These are phyloP conservation scores for Noctua fimbriata DNA, from an alignment of 2,888 invertebrate species.

Conservation along the genomic window DNA sequence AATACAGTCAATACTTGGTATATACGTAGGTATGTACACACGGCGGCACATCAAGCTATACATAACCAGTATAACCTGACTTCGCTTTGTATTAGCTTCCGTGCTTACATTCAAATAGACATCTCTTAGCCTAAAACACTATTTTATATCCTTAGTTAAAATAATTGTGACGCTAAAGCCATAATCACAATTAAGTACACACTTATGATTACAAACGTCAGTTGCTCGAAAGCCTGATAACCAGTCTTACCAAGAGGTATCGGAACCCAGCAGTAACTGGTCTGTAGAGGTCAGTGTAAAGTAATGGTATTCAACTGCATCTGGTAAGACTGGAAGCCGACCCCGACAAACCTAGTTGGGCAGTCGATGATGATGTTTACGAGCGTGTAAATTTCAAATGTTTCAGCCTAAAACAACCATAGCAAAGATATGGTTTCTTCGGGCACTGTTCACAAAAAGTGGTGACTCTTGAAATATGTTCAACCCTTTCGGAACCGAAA, in stretches of 20 bases:
- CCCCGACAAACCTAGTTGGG: background rate
- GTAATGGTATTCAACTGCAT: background rate
- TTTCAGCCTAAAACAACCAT: conserved; percentile 57
- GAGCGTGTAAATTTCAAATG: conserved; percentile 6
- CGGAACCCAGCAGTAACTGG: background rate
- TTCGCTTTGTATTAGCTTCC: too few relatives aligned
- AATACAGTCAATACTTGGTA: conserved; percentile 14
- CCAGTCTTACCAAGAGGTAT: background rate
- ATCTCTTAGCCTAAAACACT: background rate
- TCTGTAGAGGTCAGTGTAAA: background rate
- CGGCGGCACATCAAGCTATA: too few relatives aligned
- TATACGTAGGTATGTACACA: background rate
- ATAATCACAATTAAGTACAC: background rate
- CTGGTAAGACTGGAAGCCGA: background rate
- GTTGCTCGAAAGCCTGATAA: background rate
- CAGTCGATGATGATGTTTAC: too few relatives aligned
- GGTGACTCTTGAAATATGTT: conserved; percentile 53
- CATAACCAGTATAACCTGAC: too few relatives aligned
- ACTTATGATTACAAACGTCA: background rate
- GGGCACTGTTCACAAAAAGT: conserved; percentile 67
- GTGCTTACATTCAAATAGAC: background rate
- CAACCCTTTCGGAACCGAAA: conserved; percentile 59
- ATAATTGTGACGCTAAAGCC: background rate
- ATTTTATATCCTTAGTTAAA: background rate
- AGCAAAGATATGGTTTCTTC: conserved; percentile 60